These are phyloP conservation scores for Diploscapter pachys DNA, from an alignment of 1,140 invertebrate species.

Conservation along the genomic window DNA sequence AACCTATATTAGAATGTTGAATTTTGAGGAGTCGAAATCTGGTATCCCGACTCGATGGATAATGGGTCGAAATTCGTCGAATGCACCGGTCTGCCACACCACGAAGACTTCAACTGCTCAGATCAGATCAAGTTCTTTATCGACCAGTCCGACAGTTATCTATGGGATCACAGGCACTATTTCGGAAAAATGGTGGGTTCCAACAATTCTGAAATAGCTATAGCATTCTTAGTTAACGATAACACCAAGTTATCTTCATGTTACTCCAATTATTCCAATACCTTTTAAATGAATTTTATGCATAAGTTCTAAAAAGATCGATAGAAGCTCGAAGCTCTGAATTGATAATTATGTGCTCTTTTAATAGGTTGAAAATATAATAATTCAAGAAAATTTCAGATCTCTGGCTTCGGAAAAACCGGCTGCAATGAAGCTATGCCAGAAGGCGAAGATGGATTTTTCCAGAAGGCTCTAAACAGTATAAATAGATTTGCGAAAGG, in stretches of 20 bases:
- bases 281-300: neutral
- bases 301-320: neutral
- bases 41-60: constrained; percentile 36
- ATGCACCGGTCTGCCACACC: constrained; percentile 38
- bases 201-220: too few species aligned
- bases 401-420: constrained; percentile 26
- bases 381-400: constrained; percentile 11
- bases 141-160: constrained; percentile 29
- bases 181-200: constrained; percentile 27
- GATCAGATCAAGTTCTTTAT: constrained; percentile 37
- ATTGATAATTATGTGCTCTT: constrained; percentile 5
- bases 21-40: neutral
- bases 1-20: neutral
- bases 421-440: constrained; percentile 24
- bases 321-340: neutral
- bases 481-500: constrained; percentile 5
- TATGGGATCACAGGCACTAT: constrained; percentile 40
- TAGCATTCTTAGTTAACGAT: neutral
- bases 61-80: constrained; percentile 33
- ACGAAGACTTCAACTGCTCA: constrained; percentile 40
- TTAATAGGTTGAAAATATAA: neutral
- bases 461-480: constrained; percentile 24
- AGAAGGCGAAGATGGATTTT: constrained; percentile 18
- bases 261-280: neutral
- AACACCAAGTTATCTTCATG: neutral